Evolutionary conservation across 2,888 invertebrate genomes (phyloP).

Genomic region (Orthonychiurus folsomi): DNA sequence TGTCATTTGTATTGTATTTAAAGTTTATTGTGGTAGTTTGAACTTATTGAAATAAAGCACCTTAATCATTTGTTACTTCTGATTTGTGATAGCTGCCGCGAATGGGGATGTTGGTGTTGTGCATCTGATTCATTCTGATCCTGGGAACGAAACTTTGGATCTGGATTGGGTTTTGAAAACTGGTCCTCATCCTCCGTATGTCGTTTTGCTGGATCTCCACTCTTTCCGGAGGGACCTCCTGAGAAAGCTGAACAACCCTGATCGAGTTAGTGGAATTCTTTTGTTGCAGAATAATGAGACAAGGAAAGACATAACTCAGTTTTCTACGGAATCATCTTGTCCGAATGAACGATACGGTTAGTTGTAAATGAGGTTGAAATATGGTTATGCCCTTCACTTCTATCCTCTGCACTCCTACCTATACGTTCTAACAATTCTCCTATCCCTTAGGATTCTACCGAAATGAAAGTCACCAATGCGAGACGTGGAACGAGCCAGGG

Average conservation of each 20-base stretch:
- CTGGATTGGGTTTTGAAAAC: conserved; percentile 61
- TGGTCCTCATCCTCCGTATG: conserved; percentile 70
- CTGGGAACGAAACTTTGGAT: conserved; percentile 49
- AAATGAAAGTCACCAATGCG: conserved; percentile 13
- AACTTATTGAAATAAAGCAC: not conserved
- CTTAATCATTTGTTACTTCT: conserved; percentile 16
- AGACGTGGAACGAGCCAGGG: conserved; percentile 69
- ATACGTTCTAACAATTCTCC: too few relatives aligned
- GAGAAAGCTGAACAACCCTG: conserved; percentile 42
- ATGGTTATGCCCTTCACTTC: too few relatives aligned
- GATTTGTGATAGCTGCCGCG: conserved; percentile 54
- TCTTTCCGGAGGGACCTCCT: conserved; percentile 51
- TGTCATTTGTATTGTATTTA: not conserved
- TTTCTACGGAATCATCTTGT: conserved; percentile 62
- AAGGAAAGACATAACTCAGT: conserved; percentile 40
- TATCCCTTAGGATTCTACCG: conserved; percentile 19
- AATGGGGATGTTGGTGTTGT: conserved; percentile 78
- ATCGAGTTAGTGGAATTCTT: conserved; percentile 47
- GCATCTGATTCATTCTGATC: conserved; percentile 61
- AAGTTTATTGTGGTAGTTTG: not conserved
- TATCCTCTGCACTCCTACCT: not conserved
- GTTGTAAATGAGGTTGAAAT: conserved; percentile 39
- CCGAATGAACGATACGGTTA: conserved; percentile 66
- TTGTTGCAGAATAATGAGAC: conserved; percentile 42
- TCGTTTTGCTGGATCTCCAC: conserved; percentile 60